phyloP scores from a whole-genome alignment of 2,113 vertebrate species.

The Corythaeola cristata region DNA sequence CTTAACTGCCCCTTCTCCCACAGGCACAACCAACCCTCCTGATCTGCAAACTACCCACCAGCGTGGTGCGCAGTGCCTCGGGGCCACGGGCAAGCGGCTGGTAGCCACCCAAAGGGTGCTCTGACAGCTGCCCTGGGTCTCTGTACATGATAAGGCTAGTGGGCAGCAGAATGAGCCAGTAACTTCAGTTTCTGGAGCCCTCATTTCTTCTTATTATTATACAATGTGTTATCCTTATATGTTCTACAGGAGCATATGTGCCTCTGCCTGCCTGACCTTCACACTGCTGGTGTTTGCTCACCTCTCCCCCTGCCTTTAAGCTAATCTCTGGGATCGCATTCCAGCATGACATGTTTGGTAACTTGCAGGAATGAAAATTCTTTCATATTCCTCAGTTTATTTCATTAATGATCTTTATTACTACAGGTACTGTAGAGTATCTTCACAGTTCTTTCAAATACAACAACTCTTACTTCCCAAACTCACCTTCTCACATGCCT shows the following conservation, averaged over 20 bases:
- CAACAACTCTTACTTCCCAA: neutral
- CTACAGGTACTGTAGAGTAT: neutral
- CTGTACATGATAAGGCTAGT: accelerated
- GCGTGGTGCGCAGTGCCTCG: accelerated
- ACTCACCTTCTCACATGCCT: neutral
- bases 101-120: accelerated
- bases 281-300: conserved; percentile 14
- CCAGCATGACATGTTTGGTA: neutral
- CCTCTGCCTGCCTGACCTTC: conserved; percentile 6
- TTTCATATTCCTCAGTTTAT: neutral
- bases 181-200: neutral
- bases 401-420: neutral
- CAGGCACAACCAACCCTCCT: neutral
- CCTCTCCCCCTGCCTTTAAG: neutral
- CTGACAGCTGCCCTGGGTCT: neutral
- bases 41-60: neutral
- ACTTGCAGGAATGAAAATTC: neutral
- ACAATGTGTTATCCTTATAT: accelerated
- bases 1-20: too few relatives aligned
- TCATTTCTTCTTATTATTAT: neutral
- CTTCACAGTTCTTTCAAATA: neutral
- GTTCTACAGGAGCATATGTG: neutral
- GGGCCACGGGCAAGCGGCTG: neutral
- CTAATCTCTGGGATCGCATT: neutral
- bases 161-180: neutral